phyloP scores from a whole-genome alignment of 2,113 vertebrate genomes.

The Mirounga angustirostris region DNA sequence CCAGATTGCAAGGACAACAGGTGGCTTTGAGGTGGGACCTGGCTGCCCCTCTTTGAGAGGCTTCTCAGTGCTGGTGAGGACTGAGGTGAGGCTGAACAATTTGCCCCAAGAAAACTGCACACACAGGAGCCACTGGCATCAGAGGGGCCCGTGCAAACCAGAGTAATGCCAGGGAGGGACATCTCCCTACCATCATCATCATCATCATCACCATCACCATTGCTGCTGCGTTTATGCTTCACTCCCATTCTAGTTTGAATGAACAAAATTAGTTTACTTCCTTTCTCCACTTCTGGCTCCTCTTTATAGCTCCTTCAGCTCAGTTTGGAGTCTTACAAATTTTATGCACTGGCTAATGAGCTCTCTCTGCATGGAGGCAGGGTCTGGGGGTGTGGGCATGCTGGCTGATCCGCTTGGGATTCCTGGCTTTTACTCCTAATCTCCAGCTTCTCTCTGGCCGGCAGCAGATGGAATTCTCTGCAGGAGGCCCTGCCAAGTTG shows the following conservation, averaged over 20 bases:
- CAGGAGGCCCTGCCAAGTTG: constrained; percentile 72
- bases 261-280: neutral
- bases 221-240: neutral
- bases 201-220: neutral
- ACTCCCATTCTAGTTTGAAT: neutral
- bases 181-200: neutral
- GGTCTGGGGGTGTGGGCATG: constrained; percentile 77
- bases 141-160: constrained; percentile 83
- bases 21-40: neutral
- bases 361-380: constrained; percentile 76
- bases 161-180: constrained; percentile 73
- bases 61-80: neutral
- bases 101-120: neutral
- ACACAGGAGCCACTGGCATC: constrained; percentile 77
- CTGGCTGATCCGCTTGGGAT: constrained; percentile 89
- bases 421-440: constrained; percentile 91
- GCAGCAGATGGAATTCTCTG: constrained; percentile 83
- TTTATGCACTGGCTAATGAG: constrained; percentile 74
- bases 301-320: constrained; percentile 61
- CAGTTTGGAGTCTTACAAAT: neutral
- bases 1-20: neutral
- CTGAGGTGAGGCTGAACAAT: neutral
- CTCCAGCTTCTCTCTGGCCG: constrained; percentile 88
- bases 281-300: constrained; percentile 49
- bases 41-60: neutral